A percentile compares a stretch with the other conserved stretches of the same genome.
Evolutionary conservation across 2,888 invertebrate genomes (phyloP).

Genomic region (Hydroisotoma schaefferi): DNA sequence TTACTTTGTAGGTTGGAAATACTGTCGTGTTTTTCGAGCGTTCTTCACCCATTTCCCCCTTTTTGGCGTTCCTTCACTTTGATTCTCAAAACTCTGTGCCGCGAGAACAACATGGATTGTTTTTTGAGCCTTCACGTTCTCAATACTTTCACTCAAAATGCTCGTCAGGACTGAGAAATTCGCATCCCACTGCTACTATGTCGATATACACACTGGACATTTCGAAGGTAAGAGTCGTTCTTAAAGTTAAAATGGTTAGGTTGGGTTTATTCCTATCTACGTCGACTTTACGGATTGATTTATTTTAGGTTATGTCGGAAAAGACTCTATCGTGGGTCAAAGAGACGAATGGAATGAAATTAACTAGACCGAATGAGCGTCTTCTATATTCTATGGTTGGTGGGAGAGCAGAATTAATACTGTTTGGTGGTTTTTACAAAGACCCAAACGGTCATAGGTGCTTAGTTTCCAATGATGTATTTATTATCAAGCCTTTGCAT

Average conservation of each 20-base stretch:
- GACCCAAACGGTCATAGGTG: constrained; percentile 53
- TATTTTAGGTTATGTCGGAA: constrained; percentile 31
- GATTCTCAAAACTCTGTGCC: constrained; percentile 28
- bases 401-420: constrained; percentile 85
- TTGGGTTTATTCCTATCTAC: background rate
- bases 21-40: constrained; percentile 44
- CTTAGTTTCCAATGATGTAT: constrained; percentile 47
- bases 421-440: constrained; percentile 94
- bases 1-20: constrained; percentile 36
- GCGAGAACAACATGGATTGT: constrained; percentile 33
- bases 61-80: constrained; percentile 46
- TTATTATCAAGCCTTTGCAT: constrained; percentile 42
- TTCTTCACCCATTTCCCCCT: constrained; percentile 45
- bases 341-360: constrained; percentile 61
- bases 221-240: constrained; percentile 37
- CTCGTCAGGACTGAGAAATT: constrained; percentile 28
- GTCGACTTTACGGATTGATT: background rate
- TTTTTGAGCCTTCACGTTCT: constrained; percentile 40
- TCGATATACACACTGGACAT: constrained; percentile 45
- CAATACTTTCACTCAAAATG: constrained; percentile 43
- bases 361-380: constrained; percentile 78
- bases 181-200: constrained; percentile 35
- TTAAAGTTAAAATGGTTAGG: background rate
- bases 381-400: constrained; percentile 84
- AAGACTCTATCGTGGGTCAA: constrained; percentile 37